phyloP scores from a whole-genome alignment of 2,888 invertebrate genomes.

The Boloria selene region DNA sequence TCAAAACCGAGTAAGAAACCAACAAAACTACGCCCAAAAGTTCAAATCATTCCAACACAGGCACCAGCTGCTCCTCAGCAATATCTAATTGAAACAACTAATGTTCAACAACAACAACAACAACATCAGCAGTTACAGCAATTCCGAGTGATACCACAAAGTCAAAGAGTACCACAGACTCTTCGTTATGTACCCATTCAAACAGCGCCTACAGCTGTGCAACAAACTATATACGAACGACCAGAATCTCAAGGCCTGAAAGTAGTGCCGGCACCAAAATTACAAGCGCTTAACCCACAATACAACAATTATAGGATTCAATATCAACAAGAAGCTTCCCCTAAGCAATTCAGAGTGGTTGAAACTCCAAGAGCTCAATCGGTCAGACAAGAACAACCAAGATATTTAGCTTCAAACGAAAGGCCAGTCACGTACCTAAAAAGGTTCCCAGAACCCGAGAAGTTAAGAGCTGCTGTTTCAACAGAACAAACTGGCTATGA shows the following conservation, averaged over 20 bases:
- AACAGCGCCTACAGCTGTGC: slow-evolving; percentile 51
- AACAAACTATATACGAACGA: slow-evolving; percentile 63
- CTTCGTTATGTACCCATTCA: slow-evolving; percentile 62
- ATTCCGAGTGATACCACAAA: slow-evolving; percentile 56
- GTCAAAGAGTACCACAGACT: slow-evolving; percentile 59
- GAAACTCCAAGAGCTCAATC: slow-evolving; percentile 60
- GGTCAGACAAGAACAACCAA: slow-evolving; percentile 62
- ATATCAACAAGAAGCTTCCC: slow-evolving; percentile 67
- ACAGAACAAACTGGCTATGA: slow-evolving; percentile 62
- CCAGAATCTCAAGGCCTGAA: slow-evolving; percentile 74
- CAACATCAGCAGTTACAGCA: slow-evolving; percentile 49
- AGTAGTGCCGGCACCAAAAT: slow-evolving; percentile 73
- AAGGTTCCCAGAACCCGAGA: slow-evolving; percentile 68
- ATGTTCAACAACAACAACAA: slow-evolving; percentile 66
- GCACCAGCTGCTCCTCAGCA: slow-evolving; percentile 71
- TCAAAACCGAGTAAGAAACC: slow-evolving; percentile 70
- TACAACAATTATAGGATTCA: slow-evolving; percentile 60
- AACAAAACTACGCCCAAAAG: slow-evolving; percentile 68
- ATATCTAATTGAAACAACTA: slow-evolving; percentile 77
- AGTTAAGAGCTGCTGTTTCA: slow-evolving; percentile 64
- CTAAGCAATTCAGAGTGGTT: slow-evolving; percentile 69
- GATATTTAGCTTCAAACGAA: slow-evolving; percentile 60
- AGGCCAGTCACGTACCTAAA: slow-evolving; percentile 72
- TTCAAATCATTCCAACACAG: slow-evolving; percentile 56
- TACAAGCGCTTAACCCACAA: slow-evolving; percentile 56